Conservation (phyloP, 2,113 vertebrate species). For the Oenanthe melanoleuca region DNA sequence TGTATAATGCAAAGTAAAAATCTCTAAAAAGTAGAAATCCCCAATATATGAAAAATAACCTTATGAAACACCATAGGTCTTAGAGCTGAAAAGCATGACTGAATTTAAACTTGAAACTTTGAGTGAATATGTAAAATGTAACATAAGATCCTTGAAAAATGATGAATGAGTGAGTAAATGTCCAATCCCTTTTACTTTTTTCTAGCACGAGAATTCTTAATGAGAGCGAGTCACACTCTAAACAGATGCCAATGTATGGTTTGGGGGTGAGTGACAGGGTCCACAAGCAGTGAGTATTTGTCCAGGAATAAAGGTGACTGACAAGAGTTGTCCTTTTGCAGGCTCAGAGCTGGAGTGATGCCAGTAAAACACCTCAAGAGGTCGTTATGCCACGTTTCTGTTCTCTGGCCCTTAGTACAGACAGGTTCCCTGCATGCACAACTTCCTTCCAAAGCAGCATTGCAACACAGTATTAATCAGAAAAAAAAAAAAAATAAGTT, state of each 20-base stretch:
- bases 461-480: neutral
- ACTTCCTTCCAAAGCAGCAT: neutral
- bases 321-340: neutral
- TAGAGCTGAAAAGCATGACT: neutral
- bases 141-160: neutral
- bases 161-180: neutral
- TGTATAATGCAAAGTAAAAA: neutral
- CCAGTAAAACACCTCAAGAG: neutral
- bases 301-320: neutral
- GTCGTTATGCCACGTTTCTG: neutral
- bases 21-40: neutral
- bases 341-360: neutral
- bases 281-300: neutral
- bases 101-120: neutral
- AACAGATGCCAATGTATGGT: neutral
- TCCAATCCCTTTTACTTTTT: neutral
- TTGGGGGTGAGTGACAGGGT: neutral
- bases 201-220: neutral
- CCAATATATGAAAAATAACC: neutral
- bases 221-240: neutral
- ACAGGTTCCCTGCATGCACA: neutral
- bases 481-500: too few relatives aligned
- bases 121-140: neutral
- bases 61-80: neutral
- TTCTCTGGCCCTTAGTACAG: neutral